These are phyloP conservation scores for Ptychoptera albimana DNA, from an alignment of 2,888 invertebrate genomes.

Conservation along the genomic window DNA sequence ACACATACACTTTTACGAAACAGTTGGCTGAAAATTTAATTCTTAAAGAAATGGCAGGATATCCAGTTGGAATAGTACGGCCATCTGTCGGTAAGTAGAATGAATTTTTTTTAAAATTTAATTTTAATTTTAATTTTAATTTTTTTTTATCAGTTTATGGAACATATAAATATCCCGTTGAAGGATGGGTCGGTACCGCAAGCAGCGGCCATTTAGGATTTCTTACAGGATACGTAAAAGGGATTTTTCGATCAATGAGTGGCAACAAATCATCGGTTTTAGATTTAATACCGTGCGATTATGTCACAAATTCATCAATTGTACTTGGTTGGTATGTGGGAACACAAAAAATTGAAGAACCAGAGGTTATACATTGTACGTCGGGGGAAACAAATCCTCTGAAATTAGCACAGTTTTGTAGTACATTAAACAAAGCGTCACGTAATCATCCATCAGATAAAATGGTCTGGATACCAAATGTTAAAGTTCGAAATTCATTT, in stretches of 20 bases:
- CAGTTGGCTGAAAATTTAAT: constrained; percentile 48
- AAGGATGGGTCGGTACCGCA: constrained; percentile 59
- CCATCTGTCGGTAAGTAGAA: constrained; percentile 40
- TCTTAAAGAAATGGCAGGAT: constrained; percentile 35
- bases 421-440: constrained; percentile 24
- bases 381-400: constrained; percentile 31
- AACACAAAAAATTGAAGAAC: constrained; percentile 22
- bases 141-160: constrained; percentile 31
- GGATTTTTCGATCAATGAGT: constrained; percentile 29
- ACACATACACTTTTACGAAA: constrained; percentile 57
- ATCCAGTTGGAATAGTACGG: constrained; percentile 48
- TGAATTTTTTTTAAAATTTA: not conserved
- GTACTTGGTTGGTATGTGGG: constrained; percentile 31
- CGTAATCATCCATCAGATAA: constrained; percentile 27
- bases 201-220: constrained; percentile 53
- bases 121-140: not conserved
- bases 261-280: constrained; percentile 25
- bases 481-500: constrained; percentile 28
- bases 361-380: constrained; percentile 30
- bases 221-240: constrained; percentile 42
- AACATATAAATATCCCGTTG: constrained; percentile 37
- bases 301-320: constrained; percentile 28
- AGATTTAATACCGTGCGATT: constrained; percentile 31
- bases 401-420: constrained; percentile 22
- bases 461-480: constrained; percentile 27